A percentile compares a stretch with the other conserved stretches of the same genome.
These are phyloP conservation scores for Mesoclemmys tuberculata DNA, from an alignment of 2,113 vertebrate species.

Conservation along the genomic window DNA sequence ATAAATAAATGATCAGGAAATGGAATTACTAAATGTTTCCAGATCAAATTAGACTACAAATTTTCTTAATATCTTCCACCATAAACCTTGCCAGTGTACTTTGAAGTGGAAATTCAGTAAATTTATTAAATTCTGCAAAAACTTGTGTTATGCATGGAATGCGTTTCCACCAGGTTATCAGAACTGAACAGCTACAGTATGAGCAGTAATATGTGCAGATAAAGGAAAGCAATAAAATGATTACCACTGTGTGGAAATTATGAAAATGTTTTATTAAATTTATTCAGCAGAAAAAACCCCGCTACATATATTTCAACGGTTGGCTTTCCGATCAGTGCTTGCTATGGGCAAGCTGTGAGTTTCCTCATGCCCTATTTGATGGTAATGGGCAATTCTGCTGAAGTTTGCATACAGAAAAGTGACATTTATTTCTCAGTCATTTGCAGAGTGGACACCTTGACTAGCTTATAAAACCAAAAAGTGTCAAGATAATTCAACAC, in stretches of 20 bases:
- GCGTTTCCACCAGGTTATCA: slow-evolving; percentile 57
- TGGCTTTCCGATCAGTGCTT: background rate
- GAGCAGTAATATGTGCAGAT: slow-evolving; percentile 64
- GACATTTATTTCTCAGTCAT: background rate
- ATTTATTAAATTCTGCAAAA: slow-evolving; percentile 63
- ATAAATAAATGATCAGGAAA: slow-evolving; percentile 49
- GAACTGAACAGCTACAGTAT: slow-evolving; percentile 57
- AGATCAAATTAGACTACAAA: slow-evolving; percentile 64
- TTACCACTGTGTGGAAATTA: slow-evolving; percentile 57
- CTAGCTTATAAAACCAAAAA: background rate
- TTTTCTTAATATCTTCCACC: slow-evolving; percentile 40
- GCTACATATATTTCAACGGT: background rate
- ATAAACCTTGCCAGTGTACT: slow-evolving; percentile 56
- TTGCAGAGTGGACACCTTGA: background rate
- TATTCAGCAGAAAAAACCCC: background rate
- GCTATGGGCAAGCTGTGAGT: background rate
- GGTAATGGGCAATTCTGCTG: background rate
- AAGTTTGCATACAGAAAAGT: background rate
- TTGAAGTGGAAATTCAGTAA: slow-evolving; percentile 70
- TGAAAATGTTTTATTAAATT: slow-evolving; percentile 50
- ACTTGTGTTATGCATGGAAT: slow-evolving; percentile 34
- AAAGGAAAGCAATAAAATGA: slow-evolving; percentile 70
- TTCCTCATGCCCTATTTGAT: background rate
- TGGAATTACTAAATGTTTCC: slow-evolving; percentile 50
- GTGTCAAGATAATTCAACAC: background rate